Evolutionary conservation across 1,140 invertebrate genomes (phyloP), one percentile per base, ranked within the genome.

Genomic region (Bilobella aurantiaca): DNA sequence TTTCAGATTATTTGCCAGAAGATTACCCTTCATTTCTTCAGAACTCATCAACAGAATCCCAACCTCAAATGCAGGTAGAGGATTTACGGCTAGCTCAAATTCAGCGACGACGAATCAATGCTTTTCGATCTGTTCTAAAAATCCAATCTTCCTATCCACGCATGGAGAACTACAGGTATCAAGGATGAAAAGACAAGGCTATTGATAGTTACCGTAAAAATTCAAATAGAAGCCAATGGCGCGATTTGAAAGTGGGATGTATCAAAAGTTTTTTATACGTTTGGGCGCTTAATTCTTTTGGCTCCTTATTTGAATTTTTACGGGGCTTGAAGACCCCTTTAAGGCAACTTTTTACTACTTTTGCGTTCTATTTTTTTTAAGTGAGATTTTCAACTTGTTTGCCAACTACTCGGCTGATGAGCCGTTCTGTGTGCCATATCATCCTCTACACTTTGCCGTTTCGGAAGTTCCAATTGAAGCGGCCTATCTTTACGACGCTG

Each of bases 401-500:
- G 82, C 84, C 58, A 79, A 82, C n/a, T 80, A 83, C 37, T 87
- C 86, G 0, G 79, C 82, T 0, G 79, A 80, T 68, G 79, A 82
- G 1, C 87, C 87, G 0, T 89, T 90, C 75, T 83, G 84, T 71
- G 85, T 89, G 28, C 87, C 87, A 1, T 85, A 85, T 75, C 86
- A 88, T 76, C 82, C 82, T 62, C 81, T 79, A 64, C 83, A 88
- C 18, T 87, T 85, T 66, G 81, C 85, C 65, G 83, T 82, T 63
- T 82, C 84, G 60, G 83, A 83, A 68, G 86, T 91, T 1, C 86
- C 90, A 14, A 86, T 91, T 58, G 87, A 89, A 78, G 91, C 90
- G 0, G 85, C 90, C 1, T 87, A 93, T 76, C 78, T 93, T 2
- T 94, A 91, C 74, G 91, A 94, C 74, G 90, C 89, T 0, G 89